These are phyloP conservation scores for Andrena chrysosceles DNA, from an alignment of 2,888 invertebrate species.

Conservation along the genomic window DNA sequence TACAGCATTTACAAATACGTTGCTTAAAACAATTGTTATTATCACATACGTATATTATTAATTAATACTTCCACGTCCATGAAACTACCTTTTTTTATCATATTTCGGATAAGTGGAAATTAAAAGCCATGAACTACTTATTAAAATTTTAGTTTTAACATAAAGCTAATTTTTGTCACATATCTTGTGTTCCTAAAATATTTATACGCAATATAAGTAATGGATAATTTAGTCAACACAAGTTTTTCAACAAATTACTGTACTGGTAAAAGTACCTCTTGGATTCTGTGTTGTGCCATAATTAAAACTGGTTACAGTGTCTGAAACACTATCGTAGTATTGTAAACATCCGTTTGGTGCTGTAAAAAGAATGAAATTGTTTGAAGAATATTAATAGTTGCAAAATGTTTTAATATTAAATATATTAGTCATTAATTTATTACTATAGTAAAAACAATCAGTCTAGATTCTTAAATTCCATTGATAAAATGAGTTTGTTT, in stretches of 20 bases:
- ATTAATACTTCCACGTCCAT: too few species aligned
- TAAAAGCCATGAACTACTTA: too few species aligned
- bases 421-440: background rate
- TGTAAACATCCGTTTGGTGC: constrained; percentile 93
- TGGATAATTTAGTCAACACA: background rate
- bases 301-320: constrained; percentile 91
- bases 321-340: constrained; percentile 88
- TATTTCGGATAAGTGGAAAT: too few species aligned
- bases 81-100: too few species aligned
- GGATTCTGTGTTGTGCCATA: constrained; percentile 89
- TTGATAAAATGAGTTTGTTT: too few species aligned
- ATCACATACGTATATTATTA: too few species aligned
- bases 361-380: constrained; percentile 78
- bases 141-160: too few species aligned
- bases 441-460: background rate
- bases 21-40: background rate
- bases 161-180: too few species aligned
- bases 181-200: too few species aligned
- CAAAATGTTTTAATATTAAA: too few species aligned
- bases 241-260: constrained; percentile 4
- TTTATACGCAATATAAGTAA: too few species aligned
- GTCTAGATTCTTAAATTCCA: background rate
- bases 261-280: constrained; percentile 73
- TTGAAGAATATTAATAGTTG: too few species aligned
- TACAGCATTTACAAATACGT: constrained; percentile 29